Percentiles rank a stretch among this genome's conserved stretches.
Evolutionary conservation across 2,113 vertebrate species (phyloP).

Genomic region (Urocitellus parryii): DNA sequence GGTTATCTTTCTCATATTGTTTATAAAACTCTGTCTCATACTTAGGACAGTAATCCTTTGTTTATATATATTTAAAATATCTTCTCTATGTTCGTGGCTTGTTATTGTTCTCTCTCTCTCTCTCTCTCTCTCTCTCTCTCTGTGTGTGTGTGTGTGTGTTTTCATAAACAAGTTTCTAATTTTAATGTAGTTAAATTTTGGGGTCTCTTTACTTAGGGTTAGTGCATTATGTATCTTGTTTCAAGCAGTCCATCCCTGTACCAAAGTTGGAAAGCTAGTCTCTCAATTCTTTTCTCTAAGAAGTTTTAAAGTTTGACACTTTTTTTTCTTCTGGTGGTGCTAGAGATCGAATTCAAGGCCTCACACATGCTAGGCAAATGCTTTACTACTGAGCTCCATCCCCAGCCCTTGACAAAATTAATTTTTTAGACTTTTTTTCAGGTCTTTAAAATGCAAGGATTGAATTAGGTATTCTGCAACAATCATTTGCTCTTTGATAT

Average conservation of each 20-base stretch:
- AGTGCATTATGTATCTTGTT: constrained; percentile 16
- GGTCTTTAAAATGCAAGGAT: constrained; percentile 35
- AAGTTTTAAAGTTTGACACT: constrained; percentile 20
- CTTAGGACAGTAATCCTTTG: background rate
- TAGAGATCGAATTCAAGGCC: too few species aligned
- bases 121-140: too few species aligned
- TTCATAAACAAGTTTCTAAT: constrained; percentile 43
- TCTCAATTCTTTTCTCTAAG: background rate
- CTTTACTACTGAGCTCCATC: too few species aligned
- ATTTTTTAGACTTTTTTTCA: constrained; percentile 57
- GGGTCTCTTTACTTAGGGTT: constrained; percentile 1
- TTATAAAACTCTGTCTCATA: constrained; percentile 38
- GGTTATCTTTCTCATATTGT: background rate
- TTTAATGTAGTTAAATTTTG: constrained; percentile 42
- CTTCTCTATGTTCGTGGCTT: constrained; percentile 35
- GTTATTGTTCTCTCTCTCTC: too few species aligned
- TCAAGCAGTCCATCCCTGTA: background rate
- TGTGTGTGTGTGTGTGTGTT: background rate
- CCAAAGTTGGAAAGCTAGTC: background rate
- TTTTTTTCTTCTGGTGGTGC: too few species aligned
- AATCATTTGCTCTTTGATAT: background rate
- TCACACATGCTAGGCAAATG: too few species aligned
- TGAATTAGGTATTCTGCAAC: constrained; percentile 30
- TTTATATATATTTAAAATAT: constrained; percentile 24
- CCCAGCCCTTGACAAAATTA: background rate